These are phyloP conservation scores for Takifugu rubripes DNA, from an alignment of 2,797 vertebrate species.

Conservation along the genomic window DNA sequence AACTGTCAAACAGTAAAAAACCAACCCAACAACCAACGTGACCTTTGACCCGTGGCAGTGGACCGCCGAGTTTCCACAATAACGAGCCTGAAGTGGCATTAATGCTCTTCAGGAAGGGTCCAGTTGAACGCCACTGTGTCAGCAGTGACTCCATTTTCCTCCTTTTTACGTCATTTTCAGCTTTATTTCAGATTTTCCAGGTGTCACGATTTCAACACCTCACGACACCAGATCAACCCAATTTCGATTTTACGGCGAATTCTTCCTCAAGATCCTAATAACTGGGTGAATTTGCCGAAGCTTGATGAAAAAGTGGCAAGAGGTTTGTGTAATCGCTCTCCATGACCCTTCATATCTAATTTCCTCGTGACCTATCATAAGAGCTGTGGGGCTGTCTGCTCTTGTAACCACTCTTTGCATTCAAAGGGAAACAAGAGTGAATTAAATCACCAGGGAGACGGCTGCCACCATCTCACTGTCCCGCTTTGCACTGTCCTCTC, in stretches of 20 bases:
- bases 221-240: too few species aligned
- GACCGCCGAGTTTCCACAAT: slow-evolving; percentile 9
- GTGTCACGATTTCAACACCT: not conserved
- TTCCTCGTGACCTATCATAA: slow-evolving; percentile 21
- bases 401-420: slow-evolving; percentile 26
- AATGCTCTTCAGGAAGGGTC: slow-evolving; percentile 10
- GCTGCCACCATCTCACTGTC: slow-evolving; percentile 6
- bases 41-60: not conserved
- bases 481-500: not conserved
- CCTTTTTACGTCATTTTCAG: slow-evolving; percentile 12
- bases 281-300: not conserved
- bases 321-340: slow-evolving; percentile 25
- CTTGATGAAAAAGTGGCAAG: not conserved
- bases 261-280: too few species aligned
- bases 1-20: not conserved
- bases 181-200: not conserved
- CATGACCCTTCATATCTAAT: slow-evolving; percentile 32
- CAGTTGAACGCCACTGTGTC: slow-evolving; percentile 4
- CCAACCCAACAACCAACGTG: not conserved
- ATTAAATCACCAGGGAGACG: slow-evolving; percentile 15
- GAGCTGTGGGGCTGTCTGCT: slow-evolving; percentile 19
- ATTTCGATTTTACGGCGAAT: too few species aligned
- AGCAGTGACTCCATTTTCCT: slow-evolving; percentile 4
- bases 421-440: slow-evolving; percentile 26
- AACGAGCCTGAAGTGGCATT: slow-evolving; percentile 1